These are phyloP conservation scores for Drosophila macrospina DNA, from an alignment of 2,888 invertebrate species.

Conservation along the genomic window DNA sequence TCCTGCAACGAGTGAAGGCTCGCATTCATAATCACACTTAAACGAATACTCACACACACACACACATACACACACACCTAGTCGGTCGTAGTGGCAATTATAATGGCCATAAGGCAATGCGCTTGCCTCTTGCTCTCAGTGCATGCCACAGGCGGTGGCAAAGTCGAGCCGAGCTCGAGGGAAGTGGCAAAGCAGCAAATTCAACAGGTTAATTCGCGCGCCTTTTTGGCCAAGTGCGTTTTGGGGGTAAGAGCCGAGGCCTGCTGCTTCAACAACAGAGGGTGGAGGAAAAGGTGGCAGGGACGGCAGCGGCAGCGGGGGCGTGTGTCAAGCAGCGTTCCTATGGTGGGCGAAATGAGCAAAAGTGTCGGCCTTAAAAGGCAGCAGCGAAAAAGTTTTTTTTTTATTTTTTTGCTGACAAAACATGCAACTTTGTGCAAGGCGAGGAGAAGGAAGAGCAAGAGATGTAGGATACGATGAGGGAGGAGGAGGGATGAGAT, in stretches of 20 bases:
- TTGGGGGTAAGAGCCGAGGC: constrained; percentile 30
- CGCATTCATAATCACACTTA: constrained; percentile 6
- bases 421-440: constrained; percentile 73
- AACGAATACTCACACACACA: constrained; percentile 6
- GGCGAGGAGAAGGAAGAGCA: background rate
- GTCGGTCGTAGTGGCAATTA: constrained; percentile 42
- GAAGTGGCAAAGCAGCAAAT: constrained; percentile 38
- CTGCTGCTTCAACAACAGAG: background rate
- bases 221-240: constrained; percentile 67
- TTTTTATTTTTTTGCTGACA: constrained; percentile 38
- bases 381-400: constrained; percentile 60
- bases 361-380: constrained; percentile 78
- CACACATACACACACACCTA: background rate
- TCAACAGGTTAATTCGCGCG: constrained; percentile 83
- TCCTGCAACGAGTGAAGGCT: constrained; percentile 15
- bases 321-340: constrained; percentile 31
- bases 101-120: constrained; percentile 55
- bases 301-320: constrained; percentile 19
- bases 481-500: background rate
- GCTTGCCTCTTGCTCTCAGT: constrained; percentile 36
- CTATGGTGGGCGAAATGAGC: constrained; percentile 62
- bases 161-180: constrained; percentile 3
- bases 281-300: background rate
- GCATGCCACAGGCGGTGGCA: constrained; percentile 34
- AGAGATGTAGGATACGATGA: background rate